Evolutionary conservation across 2,888 invertebrate species (phyloP).

Genomic region (Rhyacophila evoluta): DNA sequence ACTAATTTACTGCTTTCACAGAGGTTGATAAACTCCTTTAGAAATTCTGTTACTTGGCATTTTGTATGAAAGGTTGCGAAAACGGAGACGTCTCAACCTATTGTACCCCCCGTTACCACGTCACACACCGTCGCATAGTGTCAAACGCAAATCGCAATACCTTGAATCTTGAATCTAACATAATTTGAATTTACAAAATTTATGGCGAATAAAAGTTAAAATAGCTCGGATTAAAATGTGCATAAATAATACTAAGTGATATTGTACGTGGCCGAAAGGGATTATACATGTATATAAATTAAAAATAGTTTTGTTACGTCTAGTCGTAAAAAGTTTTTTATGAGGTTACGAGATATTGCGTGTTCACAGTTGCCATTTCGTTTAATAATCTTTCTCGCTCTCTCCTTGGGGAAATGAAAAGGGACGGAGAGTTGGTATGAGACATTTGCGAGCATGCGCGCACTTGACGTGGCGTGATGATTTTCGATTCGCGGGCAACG

Average conservation of each 20-base stretch:
- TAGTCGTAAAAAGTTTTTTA: neutral
- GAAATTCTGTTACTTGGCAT: neutral
- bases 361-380: neutral
- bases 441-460: neutral
- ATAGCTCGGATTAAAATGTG: too few species aligned
- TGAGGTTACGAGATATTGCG: neutral
- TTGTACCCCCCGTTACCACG: neutral
- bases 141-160: neutral
- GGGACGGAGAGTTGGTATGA: neutral
- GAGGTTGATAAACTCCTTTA: neutral
- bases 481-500: constrained; percentile 21
- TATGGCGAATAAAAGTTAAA: too few species aligned
- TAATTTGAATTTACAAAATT: too few species aligned
- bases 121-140: neutral
- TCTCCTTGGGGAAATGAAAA: neutral
- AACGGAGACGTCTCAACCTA: neutral
- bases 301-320: too few species aligned
- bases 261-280: too few species aligned
- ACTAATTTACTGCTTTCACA: neutral
- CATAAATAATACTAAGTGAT: too few species aligned
- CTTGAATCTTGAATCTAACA: neutral
- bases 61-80: neutral
- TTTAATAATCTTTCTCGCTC: neutral
- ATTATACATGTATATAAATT: too few species aligned
- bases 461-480: neutral